Evolutionary conservation across 2,888 invertebrate genomes (phyloP).

Genomic region (Zaprionus bogoriensis): DNA sequence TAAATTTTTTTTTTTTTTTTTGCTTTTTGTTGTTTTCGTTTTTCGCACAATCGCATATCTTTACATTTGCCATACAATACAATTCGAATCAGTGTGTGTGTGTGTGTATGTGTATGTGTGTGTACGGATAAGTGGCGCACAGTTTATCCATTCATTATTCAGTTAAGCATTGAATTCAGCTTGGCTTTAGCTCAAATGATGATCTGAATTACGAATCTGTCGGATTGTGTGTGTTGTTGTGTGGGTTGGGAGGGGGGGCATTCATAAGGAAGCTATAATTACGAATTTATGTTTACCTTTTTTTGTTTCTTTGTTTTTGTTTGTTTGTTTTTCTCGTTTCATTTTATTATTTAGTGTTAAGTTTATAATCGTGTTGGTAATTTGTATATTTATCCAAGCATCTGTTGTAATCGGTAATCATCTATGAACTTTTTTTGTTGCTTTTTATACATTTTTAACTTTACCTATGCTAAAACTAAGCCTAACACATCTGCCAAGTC

Average conservation of each 20-base stretch:
- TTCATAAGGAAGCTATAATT: slow-evolving; percentile 16
- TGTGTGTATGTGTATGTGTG: slow-evolving; percentile 1
- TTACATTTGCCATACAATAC: slow-evolving; percentile 44
- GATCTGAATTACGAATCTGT: slow-evolving; percentile 8
- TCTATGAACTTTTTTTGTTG: slow-evolving; percentile 43
- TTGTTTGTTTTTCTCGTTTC: slow-evolving; percentile 7
- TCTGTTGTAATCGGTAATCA: slow-evolving; percentile 49
- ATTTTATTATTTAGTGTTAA: slow-evolving; percentile 42
- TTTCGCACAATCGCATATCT: slow-evolving; percentile 39
- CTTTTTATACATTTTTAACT: slow-evolving; percentile 38
- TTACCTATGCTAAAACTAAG: slow-evolving; percentile 65
- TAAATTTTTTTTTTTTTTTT: slow-evolving; percentile 24
- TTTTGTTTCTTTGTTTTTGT: neutral
- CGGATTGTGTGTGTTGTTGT: neutral
- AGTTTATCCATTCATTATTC: slow-evolving; percentile 23
- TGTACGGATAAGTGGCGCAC: slow-evolving; percentile 4
- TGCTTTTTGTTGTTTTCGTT: slow-evolving; percentile 20
- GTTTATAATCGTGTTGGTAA: slow-evolving; percentile 28
- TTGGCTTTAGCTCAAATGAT: slow-evolving; percentile 21
- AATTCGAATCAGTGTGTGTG: slow-evolving; percentile 10
- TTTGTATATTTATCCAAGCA: slow-evolving; percentile 44
- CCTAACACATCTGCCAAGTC: slow-evolving; percentile 56
- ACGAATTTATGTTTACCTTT: slow-evolving; percentile 14
- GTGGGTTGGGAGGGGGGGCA: no score
- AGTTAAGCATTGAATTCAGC: slow-evolving; percentile 29